Evolutionary conservation across 2,113 vertebrate species (phyloP), one percentile per base, ranked within the genome.

Genomic region (Crotophaga sulcirostris): DNA sequence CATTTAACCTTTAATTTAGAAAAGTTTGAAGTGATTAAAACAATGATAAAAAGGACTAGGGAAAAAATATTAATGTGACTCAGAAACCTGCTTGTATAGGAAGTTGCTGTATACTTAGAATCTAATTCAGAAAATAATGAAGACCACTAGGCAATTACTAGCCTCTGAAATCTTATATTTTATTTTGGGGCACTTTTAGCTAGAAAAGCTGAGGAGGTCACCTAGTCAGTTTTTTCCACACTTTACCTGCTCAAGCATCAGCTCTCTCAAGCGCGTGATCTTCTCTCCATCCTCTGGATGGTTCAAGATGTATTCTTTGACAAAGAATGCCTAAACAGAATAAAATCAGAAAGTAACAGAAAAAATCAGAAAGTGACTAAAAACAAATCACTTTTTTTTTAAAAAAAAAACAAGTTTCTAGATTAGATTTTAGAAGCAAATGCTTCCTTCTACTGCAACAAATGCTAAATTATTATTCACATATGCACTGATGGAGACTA

Each of bases 261-360:
- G 98, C 79, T 99, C 99, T 94, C 99, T 98, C 82, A 99, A 98
- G 29, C 99, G 98, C 42, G 98, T 97, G 42, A 99, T 99, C 97
- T 99, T 99, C 89, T 99, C 99, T 42, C 99, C 99, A n/a, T 99
- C 99, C 95, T 99, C 99, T 10, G 99, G 99, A 95, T 99, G 99
- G 97, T 98, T 99, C 97, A 99, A 97, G 69, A 99, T 78, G 36
- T 99, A 99, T 85, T 99, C 99, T 98, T 99, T 99, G 88, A 99
- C 97, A 92, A 99, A 99, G 97, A 99, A 99, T 47, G 99, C 99
- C 99, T 99, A 96, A 26, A 63, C 38, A 85, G 49, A 97, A 94
- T 24, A 52, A 59, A 84, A 84, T 33, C 29, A 79, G 20, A 59
- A 90, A 70, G 54, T 67, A 78, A 87, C 23, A 76, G 9, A n/a